Conservation (phyloP, 1,140 invertebrate genomes). For the Prorops nasuta region DNA sequence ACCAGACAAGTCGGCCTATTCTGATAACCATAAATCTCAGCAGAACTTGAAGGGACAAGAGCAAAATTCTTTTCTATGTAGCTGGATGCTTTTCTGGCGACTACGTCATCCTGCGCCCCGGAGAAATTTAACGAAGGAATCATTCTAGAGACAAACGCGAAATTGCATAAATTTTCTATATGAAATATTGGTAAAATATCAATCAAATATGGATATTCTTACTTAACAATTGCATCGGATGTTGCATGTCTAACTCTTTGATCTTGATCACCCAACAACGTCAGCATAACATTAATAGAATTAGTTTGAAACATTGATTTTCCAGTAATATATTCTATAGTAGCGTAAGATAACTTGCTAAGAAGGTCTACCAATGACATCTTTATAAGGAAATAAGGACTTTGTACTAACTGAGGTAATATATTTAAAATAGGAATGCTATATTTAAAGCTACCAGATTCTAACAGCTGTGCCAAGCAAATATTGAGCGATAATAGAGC, state of each 20-base stretch:
- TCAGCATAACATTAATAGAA: slow-evolving; percentile 64
- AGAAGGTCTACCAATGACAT: slow-evolving; percentile 69
- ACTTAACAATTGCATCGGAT: slow-evolving; percentile 69
- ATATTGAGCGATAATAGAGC: slow-evolving; percentile 60
- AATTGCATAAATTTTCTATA: slow-evolving; percentile 6
- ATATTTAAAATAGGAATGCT: slow-evolving; percentile 61
- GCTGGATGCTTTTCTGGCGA: slow-evolving; percentile 48
- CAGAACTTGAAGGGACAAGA: slow-evolving; percentile 29
- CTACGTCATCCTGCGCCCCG: slow-evolving; percentile 49
- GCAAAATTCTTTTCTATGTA: slow-evolving; percentile 45
- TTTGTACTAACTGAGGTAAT: slow-evolving; percentile 65
- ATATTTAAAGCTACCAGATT: slow-evolving; percentile 58
- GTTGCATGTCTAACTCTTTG: slow-evolving; percentile 74
- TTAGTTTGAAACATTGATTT: slow-evolving; percentile 61
- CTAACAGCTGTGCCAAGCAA: slow-evolving; percentile 63
- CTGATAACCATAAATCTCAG: slow-evolving; percentile 18
- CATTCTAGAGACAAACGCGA: slow-evolving; percentile 46
- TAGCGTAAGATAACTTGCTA: slow-evolving; percentile 60
- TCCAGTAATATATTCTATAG: slow-evolving; percentile 53
- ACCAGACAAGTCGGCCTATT: slow-evolving; percentile 38
- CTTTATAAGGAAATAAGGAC: slow-evolving; percentile 86
- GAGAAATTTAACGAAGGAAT: slow-evolving; percentile 53
- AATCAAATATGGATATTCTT: slow-evolving; percentile 34
- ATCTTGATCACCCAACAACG: slow-evolving; percentile 73
- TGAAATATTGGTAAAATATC: background rate